Base-by-base conservation (phyloP, 2,888 invertebrate genomes). In the Dioctria linearis region DNA sequence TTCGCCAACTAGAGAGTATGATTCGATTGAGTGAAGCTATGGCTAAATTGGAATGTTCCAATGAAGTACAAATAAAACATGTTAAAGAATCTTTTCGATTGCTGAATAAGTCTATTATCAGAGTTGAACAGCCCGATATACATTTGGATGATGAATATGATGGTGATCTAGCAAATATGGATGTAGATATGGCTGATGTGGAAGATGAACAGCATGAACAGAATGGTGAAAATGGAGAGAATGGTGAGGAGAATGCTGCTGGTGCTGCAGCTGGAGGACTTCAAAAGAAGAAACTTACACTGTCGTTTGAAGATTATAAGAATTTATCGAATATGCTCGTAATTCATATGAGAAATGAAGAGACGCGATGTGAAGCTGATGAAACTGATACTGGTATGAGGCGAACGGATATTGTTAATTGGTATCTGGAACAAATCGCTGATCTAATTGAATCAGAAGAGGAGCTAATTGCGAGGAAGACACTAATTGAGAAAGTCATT, bases 121-220 rank as follows among this genome's bases (percentile, higher is more conserved):
- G 98, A 57, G 98, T 99, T 25, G 99, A 99, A 86, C 98, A 98
- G 86, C 98, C 99, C 0, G 99, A 99, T 87, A 96, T 99, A 76
- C 95, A 97, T 87, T 90, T 99, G 82, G 96, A 96, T 78, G 96
- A 96, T 81, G 95, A 96, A 54, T 93, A 93, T 11, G 90, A 90
- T 61, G 87, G 87, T 42, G 71, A 49, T 11, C 11, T 59, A n/a
- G 49, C 39, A 4, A 84, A 88, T 54, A 81, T 88, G 46, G 90
- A 91, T 80, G 90, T 91, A 1, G 88, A 89, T 57, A 90, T 91
- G 89, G 91, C 91, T 13, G 91, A 92, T 2, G 91, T 92, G 13
- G 90, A 82, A 6, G 81, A 83, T 78, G 75, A 83, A 5, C 59
- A 80, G 40, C 37, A 46, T 42, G 2, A 13, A 2, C 82, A 83